Base-by-base conservation (phyloP, 1,140 invertebrate species). In the Pseudoatta argentina region DNA sequence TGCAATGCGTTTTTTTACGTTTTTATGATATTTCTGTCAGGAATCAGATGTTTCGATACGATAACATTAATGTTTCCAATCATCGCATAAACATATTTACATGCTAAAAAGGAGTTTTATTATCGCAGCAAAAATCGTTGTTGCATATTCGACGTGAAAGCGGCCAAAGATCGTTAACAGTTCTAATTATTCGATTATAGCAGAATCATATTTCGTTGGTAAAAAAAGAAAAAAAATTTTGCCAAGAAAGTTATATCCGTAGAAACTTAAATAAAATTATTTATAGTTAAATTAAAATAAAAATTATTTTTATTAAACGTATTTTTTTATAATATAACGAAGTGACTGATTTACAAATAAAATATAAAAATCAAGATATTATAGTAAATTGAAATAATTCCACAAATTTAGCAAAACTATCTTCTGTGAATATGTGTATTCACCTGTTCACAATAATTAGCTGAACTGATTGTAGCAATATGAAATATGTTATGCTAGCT, bases 141-240 rank as follows among this genome's bases (percentile, higher is more conserved):
- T 10, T 44, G 34, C 73, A 76, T 44, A 75, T 75, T 7, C 21
- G 10, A 61, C 34, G 34, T 27, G 73, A 76, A 72, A 72, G 44
- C 44, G 21, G 24, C n/a, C n/a, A 24, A 61, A 76, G 10, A 59
- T 75, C n/a, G 27, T 39, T 59, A 75, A 14, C 16, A 57, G 8
- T 59, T 39, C 71, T 73, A 73, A 73, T 75, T 75, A 59, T 75
- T 75, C n/a, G 53, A 75, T 57, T 75, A 27, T 51, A 55, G 12
- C 12, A 57, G 27, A 73, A 75, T n/a, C 3, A 3, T n/a, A 4
- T 18, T 39, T 44, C 39, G 10, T 30, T 39, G 6, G 3, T 21
- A 21, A 73, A 30, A 34, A 7, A 24, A 4, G n/a, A 64, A 75
- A 6, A n/a, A 57, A 57, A 57, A 53, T 57, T 6, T 57, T 57